Percentiles rank a stretch among this genome's conserved stretches.
Evolutionary conservation across 1,140 invertebrate species (phyloP).

Genomic region (Aphelenchoides avenae): DNA sequence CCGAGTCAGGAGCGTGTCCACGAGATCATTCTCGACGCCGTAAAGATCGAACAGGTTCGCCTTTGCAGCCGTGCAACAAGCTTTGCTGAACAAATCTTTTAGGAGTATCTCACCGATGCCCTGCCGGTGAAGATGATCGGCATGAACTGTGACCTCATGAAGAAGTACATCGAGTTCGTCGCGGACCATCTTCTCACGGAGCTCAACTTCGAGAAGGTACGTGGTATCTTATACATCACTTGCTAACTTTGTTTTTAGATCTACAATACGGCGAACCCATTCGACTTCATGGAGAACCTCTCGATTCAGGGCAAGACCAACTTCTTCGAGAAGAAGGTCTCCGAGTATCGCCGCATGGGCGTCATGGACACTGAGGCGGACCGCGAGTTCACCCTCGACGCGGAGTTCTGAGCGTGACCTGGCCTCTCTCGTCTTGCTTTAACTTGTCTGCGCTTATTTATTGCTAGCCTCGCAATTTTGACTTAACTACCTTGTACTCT

Average conservation of each 20-base stretch:
- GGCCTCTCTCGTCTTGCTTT: no score
- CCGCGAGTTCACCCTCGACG: constrained; percentile 41
- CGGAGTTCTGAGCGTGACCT: constrained; percentile 44
- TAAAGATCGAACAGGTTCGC: constrained; percentile 77
- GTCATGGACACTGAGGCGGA: constrained; percentile 67
- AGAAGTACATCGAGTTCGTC: constrained; percentile 95
- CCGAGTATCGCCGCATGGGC: constrained; percentile 94
- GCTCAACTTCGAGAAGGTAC: constrained; percentile 79
- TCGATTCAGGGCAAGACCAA: constrained; percentile 98
- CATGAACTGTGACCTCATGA: constrained; percentile 95
- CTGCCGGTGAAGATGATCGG: constrained; percentile 87
- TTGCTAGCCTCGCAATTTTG: no score
- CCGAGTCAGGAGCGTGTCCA: constrained; percentile 73
- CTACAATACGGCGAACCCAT: constrained; percentile 89
- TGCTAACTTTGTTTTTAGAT: constrained; percentile 65
- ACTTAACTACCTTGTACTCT: no score
- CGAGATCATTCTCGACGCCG: constrained; percentile 85
- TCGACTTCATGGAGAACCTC: constrained; percentile 99
- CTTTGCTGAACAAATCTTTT: not conserved
- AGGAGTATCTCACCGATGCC: constrained; percentile 91
- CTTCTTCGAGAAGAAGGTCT: constrained; percentile 98
- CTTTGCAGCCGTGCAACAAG: not conserved
- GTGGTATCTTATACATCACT: not conserved
- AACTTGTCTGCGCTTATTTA: no score
- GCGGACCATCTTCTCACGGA: constrained; percentile 87